Evolutionary conservation across 2,888 invertebrate species (phyloP).

Genomic region (Cephus runcator): DNA sequence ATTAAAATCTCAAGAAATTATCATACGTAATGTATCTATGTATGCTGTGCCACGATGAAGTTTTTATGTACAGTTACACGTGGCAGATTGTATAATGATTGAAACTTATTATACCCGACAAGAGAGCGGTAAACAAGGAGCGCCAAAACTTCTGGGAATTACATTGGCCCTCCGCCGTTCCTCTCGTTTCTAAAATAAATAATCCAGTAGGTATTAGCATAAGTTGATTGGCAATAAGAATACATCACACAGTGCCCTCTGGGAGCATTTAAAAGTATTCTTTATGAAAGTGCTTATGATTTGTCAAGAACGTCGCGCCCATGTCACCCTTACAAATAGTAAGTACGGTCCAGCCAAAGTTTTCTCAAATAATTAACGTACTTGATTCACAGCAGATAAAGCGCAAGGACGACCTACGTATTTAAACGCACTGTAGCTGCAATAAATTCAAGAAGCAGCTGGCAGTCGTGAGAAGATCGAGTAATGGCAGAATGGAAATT

Average conservation of each 20-base stretch:
- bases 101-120: neutral
- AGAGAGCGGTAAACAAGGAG: neutral
- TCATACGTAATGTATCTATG: neutral
- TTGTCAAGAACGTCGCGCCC: neutral
- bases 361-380: neutral
- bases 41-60: neutral
- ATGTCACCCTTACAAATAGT: neutral
- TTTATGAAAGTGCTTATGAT: neutral
- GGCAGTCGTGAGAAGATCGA: neutral
- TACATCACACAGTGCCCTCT: neutral
- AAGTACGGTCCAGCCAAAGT: neutral
- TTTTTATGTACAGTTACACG: neutral
- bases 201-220: constrained; percentile 2
- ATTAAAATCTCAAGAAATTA: neutral
- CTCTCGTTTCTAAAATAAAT: neutral
- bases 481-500: neutral
- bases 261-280: neutral
- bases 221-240: neutral
- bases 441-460: neutral
- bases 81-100: neutral
- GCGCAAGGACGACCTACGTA: neutral
- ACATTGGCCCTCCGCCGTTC: neutral
- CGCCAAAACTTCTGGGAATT: constrained; percentile 1
- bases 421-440: neutral
- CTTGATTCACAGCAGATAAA: neutral